These are phyloP conservation scores for Calonectris borealis DNA, from an alignment of 2,113 vertebrate species.

Conservation along the genomic window DNA sequence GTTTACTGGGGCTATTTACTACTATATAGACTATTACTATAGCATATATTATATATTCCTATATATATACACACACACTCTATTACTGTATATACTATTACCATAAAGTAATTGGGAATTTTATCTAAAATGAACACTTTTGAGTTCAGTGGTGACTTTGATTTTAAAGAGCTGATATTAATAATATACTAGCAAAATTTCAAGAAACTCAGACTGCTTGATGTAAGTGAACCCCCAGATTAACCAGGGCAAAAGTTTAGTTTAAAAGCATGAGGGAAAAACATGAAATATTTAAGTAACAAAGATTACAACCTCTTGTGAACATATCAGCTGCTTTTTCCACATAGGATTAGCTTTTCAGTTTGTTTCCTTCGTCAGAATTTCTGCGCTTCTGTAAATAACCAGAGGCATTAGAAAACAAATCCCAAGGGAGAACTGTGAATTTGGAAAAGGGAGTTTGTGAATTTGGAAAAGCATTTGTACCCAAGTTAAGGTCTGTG, in stretches of 20 bases:
- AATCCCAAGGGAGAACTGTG: not conserved
- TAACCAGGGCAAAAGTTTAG: not conserved
- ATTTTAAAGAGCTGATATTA: not conserved
- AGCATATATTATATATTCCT: not conserved
- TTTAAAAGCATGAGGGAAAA: not conserved
- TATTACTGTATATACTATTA: not conserved
- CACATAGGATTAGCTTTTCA: not conserved
- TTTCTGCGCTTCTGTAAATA: not conserved
- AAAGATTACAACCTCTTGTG: not conserved
- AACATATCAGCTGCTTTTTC: not conserved
- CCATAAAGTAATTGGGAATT: not conserved
- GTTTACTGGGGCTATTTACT: not conserved
- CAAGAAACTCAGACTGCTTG: not conserved
- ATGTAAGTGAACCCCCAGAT: not conserved
- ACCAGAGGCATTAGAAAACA: not conserved
- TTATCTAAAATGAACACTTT: not conserved
- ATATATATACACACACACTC: not conserved
- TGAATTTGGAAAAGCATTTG: not conserved
- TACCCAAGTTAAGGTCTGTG: not conserved
- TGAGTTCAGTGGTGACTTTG: not conserved
- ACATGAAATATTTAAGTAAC: not conserved
- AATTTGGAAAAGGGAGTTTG: not conserved
- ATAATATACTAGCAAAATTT: not conserved
- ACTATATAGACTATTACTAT: not conserved
- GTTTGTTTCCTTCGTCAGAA: not conserved